Conservation (phyloP, 2,113 vertebrate species). For the Chamaetylas fuelleborni region DNA sequence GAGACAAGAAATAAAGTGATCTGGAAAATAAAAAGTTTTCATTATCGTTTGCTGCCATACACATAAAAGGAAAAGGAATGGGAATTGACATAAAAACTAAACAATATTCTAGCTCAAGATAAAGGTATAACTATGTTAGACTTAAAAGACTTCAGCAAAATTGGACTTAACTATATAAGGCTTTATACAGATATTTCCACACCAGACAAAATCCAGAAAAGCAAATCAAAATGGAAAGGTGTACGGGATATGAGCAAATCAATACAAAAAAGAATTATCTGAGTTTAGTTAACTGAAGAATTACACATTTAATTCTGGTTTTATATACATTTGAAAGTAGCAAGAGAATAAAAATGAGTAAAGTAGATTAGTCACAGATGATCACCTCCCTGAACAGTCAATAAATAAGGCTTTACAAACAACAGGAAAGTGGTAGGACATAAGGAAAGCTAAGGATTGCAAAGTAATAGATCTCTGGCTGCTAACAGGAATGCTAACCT, state of each 20-base stretch:
- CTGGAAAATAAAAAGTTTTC: background rate
- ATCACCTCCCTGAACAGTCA: background rate
- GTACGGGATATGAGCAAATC: background rate
- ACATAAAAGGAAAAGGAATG: background rate
- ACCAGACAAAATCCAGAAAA: background rate
- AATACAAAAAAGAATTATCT: background rate
- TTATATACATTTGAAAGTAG: background rate
- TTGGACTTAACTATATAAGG: background rate
- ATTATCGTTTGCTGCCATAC: background rate
- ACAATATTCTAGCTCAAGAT: background rate
- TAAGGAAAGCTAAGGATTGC: background rate
- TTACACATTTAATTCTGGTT: background rate
- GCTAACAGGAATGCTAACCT: background rate
- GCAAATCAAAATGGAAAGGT: background rate
- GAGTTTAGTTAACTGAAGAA: background rate
- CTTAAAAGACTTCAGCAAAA: background rate
- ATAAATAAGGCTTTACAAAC: background rate
- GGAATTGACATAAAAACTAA: background rate
- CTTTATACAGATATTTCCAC: background rate
- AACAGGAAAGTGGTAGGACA: background rate
- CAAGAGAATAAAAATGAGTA: background rate
- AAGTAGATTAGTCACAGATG: background rate
- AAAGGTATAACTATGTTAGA: background rate
- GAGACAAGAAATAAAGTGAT: background rate
- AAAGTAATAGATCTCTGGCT: background rate